Base-by-base conservation (phyloP, 1,140 invertebrate genomes). In the Drosophila lacteicornis region DNA sequence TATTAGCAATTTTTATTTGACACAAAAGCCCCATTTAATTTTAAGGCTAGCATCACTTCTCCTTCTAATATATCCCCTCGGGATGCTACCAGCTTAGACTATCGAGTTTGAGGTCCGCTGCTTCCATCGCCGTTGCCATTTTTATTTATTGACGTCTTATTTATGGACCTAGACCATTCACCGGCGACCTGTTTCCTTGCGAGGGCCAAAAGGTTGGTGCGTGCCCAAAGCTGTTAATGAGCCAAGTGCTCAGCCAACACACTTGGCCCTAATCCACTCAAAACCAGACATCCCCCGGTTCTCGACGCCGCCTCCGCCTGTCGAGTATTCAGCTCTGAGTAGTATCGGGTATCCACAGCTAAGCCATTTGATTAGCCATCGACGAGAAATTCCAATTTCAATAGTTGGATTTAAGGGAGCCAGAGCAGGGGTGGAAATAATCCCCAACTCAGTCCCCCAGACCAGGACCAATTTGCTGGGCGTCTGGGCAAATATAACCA, bases 201-300 rank as follows among this genome's bases (percentile, higher is more conserved):
- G 8, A 13, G 25, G 7, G 30, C 33, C 50, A 56, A 50, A 47
- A 47, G 60, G 49, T 56, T 40, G 45, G 83, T 70, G 78, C 74
- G 68, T 84, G 67, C 77, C 63, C 63, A 46, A 60, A 60, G 80
- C 80, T 84, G 70, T 77, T 87, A 88, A 87, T 88, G 77, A 75
- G 76, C 50, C 71, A 83, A 88, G 82, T 74, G 80, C 79, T 69
- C 60, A 69, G 46, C 43, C 49, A 19, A 30, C 74, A 43, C 63
- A 46, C 50, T 75, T 43, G 30, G 58, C 45, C 69, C 22, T 46
- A 66, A 77, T 63, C 49, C 62, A 76, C 73, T 67, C 74, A 56
- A 53, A 19, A 22, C 38, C 66, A 70, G 58, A 38, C 43, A 33
- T 40, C 15, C 38, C 49, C 27, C 33, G 8, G 33, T 11, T 30